A percentile compares a stretch with the other conserved stretches of the same genome.
These are phyloP conservation scores for Drosophila mojavensis DNA, from an alignment of 1,140 invertebrate species.

Conservation along the genomic window DNA sequence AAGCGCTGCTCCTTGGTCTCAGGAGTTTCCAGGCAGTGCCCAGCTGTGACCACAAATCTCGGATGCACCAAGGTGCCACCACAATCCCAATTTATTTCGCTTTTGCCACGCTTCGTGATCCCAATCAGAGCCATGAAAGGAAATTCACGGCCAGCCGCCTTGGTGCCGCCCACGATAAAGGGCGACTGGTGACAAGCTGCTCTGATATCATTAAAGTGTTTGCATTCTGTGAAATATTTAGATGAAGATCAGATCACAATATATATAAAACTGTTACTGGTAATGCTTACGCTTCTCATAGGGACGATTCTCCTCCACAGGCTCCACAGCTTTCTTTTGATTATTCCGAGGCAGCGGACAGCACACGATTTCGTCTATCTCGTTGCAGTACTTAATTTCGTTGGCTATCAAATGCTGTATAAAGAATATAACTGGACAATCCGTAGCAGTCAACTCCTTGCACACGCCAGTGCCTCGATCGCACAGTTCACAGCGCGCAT, in stretches of 20 bases:
- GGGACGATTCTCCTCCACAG: constrained; percentile 12
- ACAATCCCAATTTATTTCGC: constrained; percentile 67
- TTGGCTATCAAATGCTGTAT: constrained; percentile 57
- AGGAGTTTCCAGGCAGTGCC: constrained; percentile 75
- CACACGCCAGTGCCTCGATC: constrained; percentile 64
- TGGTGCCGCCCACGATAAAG: constrained; percentile 74
- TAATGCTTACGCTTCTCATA: constrained; percentile 55
- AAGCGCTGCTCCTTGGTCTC: constrained; percentile 54
- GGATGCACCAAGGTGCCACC: constrained; percentile 84
- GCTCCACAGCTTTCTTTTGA: constrained; percentile 22
- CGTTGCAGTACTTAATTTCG: constrained; percentile 62
- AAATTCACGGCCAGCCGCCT: constrained; percentile 72
- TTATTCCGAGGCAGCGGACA: constrained; percentile 58
- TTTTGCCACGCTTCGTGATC: constrained; percentile 13
- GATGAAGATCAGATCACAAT: neutral
- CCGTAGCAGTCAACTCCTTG: constrained; percentile 41
- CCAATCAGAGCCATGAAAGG: constrained; percentile 83
- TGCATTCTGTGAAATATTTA: constrained; percentile 44
- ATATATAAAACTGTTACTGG: neutral
- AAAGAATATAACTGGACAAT: constrained; percentile 64
- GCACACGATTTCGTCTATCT: constrained; percentile 69
- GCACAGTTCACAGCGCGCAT: constrained; percentile 46
- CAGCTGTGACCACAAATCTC: constrained; percentile 80
- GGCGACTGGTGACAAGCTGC: constrained; percentile 44
- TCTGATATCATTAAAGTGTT: constrained; percentile 53